phyloP scores from a whole-genome alignment of 2,113 vertebrate genomes.

The Chaenocephalus aceratus region DNA sequence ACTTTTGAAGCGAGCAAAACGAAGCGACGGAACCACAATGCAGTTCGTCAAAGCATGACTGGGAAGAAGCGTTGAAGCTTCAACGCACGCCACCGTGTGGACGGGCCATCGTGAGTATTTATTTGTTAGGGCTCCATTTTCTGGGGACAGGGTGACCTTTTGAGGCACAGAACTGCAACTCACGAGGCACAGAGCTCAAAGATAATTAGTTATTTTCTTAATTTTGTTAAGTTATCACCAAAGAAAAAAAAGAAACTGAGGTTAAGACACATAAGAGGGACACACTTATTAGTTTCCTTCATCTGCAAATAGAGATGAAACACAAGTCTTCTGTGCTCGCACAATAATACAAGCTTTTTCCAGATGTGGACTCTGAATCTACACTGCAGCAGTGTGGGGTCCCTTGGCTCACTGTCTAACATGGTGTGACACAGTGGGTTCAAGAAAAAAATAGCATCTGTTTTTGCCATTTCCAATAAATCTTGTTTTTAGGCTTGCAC shows the following conservation, averaged over 20 bases:
- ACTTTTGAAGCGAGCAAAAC: too few species aligned
- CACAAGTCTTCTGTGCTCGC: neutral
- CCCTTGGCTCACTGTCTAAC: neutral
- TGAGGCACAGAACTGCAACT: constrained; percentile 2
- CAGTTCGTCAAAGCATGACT: too few species aligned
- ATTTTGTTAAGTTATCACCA: neutral
- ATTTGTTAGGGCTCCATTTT: constrained; percentile 21
- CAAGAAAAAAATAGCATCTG: constrained; percentile 23
- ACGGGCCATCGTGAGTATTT: neutral
- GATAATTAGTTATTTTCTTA: neutral
- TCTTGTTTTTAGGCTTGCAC: constrained; percentile 29
- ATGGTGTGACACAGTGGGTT: neutral
- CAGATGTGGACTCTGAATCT: neutral
- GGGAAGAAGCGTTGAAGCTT: too few species aligned
- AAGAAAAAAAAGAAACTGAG: neutral
- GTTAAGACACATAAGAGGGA: neutral
- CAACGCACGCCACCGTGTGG: too few species aligned
- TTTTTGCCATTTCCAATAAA: constrained; percentile 42
- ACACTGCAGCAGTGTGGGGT: neutral
- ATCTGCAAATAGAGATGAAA: constrained; percentile 7
- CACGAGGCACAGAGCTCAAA: neutral
- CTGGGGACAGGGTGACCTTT: neutral
- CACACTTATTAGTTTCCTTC: constrained; percentile 5
- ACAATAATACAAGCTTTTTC: neutral
- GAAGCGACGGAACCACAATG: too few species aligned